Base-by-base conservation (phyloP, 1,140 invertebrate genomes). In the Plodia interpunctella region DNA sequence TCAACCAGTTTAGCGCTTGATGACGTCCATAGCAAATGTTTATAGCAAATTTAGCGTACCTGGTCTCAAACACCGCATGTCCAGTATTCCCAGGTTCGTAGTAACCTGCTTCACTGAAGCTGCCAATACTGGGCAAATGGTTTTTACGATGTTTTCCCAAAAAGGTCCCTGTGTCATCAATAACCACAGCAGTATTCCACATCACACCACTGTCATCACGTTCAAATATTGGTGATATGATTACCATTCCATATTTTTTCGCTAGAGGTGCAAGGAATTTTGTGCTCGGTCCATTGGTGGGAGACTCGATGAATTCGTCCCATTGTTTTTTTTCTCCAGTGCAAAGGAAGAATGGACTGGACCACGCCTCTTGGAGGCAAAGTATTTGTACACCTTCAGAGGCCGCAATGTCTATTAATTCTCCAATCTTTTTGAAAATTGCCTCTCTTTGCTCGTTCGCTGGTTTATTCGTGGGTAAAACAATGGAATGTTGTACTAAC, bases 311-410 rank as follows among this genome's bases (percentile, higher is more conserved):
- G 87, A 99, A 98, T 84, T 99, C 96, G 71, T 93, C 94, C 98
- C 98, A 99, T 0, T 97, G 97, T 67, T 94, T 91, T 83, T 97
- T 98, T 90, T 99, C 98, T 49, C 97, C 90, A 0, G 98, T 99
- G 80, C 98, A 99, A 72, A 99, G 98, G 5, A 96, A 97, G 92
- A 99, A 99, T 1, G 98, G 98, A 98, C 99, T 99, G 96, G 97
- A 94, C 98, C 98, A 99, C 13, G 97, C 95, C 91, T 99, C 98
- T 89, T 99, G 98, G 49, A 99, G 92, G 80, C 98, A 99, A 15
- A 99, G 72, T 30, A 99, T 92, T 73, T 99, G 98, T 8, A 96
- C 97, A 17, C 93, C 93, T 70, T 93, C 94, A n/a, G 88, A 68
- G 0, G 94, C 95, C 0, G 98, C 98, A n/a, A 93, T 91, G 30